Percentiles rank a stretch among this genome's conserved stretches.
Evolutionary conservation across 2,113 vertebrate species (phyloP).

Genomic region (Athene noctua): DNA sequence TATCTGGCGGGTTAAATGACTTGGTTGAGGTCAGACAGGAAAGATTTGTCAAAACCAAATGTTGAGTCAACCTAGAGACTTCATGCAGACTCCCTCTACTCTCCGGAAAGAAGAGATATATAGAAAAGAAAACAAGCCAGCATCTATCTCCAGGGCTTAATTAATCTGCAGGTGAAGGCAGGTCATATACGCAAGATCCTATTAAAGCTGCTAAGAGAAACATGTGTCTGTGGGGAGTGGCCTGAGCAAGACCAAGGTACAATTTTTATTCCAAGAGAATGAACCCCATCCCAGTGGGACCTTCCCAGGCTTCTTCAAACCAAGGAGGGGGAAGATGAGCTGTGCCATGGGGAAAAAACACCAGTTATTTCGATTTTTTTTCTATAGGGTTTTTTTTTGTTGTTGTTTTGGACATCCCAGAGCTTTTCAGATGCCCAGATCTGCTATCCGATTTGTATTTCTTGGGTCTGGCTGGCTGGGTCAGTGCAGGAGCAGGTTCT

Average conservation of each 20-base stretch:
- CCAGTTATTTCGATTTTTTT: not conserved
- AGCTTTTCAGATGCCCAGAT: not conserved
- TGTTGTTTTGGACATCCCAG: not conserved
- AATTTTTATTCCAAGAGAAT: not conserved
- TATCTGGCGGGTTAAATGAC: not conserved
- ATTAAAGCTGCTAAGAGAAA: not conserved
- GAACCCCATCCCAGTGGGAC: not conserved
- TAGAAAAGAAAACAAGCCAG: not conserved
- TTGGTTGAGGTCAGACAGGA: not conserved
- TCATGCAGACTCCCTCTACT: not conserved
- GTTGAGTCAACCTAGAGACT: not conserved
- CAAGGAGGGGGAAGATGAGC: not conserved
- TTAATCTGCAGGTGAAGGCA: not conserved
- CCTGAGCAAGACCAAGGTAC: not conserved
- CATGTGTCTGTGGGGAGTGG: not conserved
- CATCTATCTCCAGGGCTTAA: not conserved
- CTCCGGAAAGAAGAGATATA: not conserved
- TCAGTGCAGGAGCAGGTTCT: not conserved
- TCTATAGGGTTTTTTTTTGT: no score
- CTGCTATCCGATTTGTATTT: not conserved
- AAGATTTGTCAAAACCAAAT: not conserved
- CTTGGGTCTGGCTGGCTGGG: not conserved
- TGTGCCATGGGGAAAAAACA: not conserved
- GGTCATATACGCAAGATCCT: not conserved
- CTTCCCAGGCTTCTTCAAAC: not conserved